Evolutionary conservation across 2,113 vertebrate species (phyloP), one percentile per base, ranked within the genome.

Genomic region (Dasyprocta punctata): DNA sequence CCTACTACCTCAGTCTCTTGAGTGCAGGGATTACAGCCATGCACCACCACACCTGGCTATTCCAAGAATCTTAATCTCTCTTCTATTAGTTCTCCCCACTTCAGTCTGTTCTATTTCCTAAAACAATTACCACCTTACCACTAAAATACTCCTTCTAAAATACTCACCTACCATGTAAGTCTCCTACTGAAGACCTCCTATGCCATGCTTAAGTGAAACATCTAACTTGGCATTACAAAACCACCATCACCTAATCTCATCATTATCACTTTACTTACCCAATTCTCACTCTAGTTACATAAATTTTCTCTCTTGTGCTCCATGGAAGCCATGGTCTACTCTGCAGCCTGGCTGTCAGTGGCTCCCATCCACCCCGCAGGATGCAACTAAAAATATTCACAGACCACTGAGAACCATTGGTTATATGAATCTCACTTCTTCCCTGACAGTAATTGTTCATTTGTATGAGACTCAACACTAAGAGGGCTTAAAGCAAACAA

Each of bases 401-500:
- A 95, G 89, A 65, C 44, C 77, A 80, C 28, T 75, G 65, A 92
- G 86, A 97, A 90, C n/a, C 56, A 97, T 36, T 86, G 61, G 61
- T 82, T 88, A 93, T 61, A 80, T n/a, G 89, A 95, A 95, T 86
- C 67, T 85, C 92, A 95, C 78, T 86, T 85, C 61, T 92, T 86
- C 54, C 93, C 94, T 89, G 41, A 86, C 54, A 97, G 71, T 85
- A 94, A 81, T 0, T 78, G 69, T 92, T 89, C 67, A 90, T 89
- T 93, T 80, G 8, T 69, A 92, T 77, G 63, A 97, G 61, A 90
- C 44, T 82, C 94, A 41, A 83, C n/a, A 89, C 77, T 93, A 96
- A 90, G 38, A 67, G 88, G 82, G 52, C 73, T 97, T 98, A 94
- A 95, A 82, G 73, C 67, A 93, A 97, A 97, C 77, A 83, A 56